A percentile compares a stretch with the other conserved stretches of the same genome.
Evolutionary conservation across 2,797 vertebrate species (phyloP).

Genomic region (Coregonus ussuriensis): DNA sequence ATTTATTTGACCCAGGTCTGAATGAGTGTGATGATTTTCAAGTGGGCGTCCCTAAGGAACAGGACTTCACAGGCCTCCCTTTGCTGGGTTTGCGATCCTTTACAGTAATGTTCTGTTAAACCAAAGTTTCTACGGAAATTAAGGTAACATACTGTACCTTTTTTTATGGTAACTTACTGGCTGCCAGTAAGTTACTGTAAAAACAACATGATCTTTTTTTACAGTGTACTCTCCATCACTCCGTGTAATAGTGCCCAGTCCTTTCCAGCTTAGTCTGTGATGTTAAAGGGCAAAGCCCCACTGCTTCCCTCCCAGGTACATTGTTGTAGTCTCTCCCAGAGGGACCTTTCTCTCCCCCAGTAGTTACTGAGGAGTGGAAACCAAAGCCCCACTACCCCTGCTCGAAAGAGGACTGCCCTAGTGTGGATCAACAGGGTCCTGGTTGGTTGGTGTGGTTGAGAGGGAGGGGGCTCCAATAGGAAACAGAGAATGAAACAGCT

Average conservation of each 20-base stretch:
- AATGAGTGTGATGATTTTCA: background rate
- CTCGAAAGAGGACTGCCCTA: too few species aligned
- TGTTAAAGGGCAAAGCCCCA: background rate
- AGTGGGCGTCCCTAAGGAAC: conserved; percentile 43
- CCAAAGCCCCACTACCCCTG: too few species aligned
- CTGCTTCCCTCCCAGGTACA: background rate
- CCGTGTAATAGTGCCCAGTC: too few species aligned
- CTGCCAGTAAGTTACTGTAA: too few species aligned
- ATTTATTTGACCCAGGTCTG: background rate
- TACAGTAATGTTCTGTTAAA: background rate
- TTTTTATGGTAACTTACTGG: too few species aligned
- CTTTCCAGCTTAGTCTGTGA: background rate
- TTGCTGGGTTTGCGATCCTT: conserved; percentile 60
- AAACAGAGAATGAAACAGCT: conserved; percentile 44
- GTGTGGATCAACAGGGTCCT: too few species aligned
- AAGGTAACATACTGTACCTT: too few species aligned
- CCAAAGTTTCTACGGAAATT: too few species aligned
- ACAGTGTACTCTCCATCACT: too few species aligned
- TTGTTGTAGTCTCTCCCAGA: too few species aligned
- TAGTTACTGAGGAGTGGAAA: too few species aligned
- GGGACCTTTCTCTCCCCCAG: background rate
- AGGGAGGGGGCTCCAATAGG: conserved; percentile 21
- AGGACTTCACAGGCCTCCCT: conserved; percentile 53
- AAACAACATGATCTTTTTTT: too few species aligned
- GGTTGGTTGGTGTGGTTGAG: conserved; percentile 1